These are phyloP conservation scores for Halcyon chelicuti DNA, from an alignment of 2,797 vertebrate genomes.

Conservation along the genomic window DNA sequence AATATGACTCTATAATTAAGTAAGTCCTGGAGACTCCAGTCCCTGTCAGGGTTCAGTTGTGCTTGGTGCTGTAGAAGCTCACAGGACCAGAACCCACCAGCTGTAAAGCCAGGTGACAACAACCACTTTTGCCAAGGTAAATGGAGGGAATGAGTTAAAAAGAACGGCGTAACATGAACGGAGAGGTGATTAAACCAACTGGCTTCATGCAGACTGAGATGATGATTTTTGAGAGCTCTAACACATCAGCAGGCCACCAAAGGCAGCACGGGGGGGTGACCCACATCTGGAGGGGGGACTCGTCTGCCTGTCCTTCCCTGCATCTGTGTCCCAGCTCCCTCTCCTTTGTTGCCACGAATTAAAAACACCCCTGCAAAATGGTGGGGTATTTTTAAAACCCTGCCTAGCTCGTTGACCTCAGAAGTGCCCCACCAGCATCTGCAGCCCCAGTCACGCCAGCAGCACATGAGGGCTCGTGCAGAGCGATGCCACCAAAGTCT, in stretches of 20 bases:
- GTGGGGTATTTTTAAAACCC: neutral
- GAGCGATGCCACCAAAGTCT: neutral
- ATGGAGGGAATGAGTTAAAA: neutral
- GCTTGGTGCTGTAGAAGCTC: neutral
- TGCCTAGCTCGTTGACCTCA: neutral
- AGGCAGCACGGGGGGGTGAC: neutral
- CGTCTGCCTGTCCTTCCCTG: neutral
- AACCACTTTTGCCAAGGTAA: neutral
- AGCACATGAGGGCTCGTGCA: neutral
- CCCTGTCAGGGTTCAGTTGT: neutral
- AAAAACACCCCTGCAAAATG: neutral
- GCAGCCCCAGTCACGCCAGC: neutral
- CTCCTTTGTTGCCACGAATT: rapidly evolving
- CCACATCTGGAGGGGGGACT: rapidly evolving
- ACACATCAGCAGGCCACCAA: neutral
- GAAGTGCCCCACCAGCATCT: rapidly evolving
- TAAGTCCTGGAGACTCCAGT: neutral
- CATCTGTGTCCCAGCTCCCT: neutral
- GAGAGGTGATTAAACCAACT: neutral
- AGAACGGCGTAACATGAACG: neutral
- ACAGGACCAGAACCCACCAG: neutral
- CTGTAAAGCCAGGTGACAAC: neutral
- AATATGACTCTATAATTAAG: neutral
- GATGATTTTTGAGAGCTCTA: neutral
- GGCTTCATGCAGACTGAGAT: neutral